Conservation (phyloP, 2,113 vertebrate genomes). For the rat (Rattus norvegicus) region DNA sequence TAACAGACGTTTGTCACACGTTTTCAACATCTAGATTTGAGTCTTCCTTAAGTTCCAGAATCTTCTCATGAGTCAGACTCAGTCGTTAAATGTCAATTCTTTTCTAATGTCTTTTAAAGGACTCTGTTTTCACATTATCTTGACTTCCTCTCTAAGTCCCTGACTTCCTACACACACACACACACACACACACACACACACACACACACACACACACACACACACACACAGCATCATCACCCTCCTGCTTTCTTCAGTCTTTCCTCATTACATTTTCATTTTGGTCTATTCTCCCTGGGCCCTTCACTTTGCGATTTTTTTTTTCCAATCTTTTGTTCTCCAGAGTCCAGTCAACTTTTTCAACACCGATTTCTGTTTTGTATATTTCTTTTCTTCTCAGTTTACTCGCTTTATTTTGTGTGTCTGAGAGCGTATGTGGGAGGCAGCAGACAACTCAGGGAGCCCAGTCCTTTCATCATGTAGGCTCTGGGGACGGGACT, state of each 20-base stretch:
- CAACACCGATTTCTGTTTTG: not conserved
- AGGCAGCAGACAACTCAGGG: not conserved
- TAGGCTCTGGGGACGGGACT: not conserved
- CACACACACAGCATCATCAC: not conserved
- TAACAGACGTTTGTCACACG: not conserved
- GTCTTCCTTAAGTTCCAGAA: not conserved
- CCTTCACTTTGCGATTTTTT: not conserved
- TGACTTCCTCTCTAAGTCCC: not conserved
- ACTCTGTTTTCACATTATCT: not conserved
- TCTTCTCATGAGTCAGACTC: not conserved
- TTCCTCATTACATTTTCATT: not conserved
- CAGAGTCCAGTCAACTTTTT: not conserved
- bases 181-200: too few species aligned
- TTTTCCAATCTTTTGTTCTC: not conserved
- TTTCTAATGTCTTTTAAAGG: not conserved
- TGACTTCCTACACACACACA: not conserved
- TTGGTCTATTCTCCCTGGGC: not conserved
- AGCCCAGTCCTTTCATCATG: too few species aligned
- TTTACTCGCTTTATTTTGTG: not conserved
- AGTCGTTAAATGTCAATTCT: not conserved
- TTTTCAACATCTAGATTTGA: not conserved
- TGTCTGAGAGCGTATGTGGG: too few species aligned
- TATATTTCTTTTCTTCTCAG: not conserved
- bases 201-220: too few species aligned
- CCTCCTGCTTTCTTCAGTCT: not conserved